phyloP scores from a whole-genome alignment of 2,113 vertebrate genomes.

The Solea senegalensis region DNA sequence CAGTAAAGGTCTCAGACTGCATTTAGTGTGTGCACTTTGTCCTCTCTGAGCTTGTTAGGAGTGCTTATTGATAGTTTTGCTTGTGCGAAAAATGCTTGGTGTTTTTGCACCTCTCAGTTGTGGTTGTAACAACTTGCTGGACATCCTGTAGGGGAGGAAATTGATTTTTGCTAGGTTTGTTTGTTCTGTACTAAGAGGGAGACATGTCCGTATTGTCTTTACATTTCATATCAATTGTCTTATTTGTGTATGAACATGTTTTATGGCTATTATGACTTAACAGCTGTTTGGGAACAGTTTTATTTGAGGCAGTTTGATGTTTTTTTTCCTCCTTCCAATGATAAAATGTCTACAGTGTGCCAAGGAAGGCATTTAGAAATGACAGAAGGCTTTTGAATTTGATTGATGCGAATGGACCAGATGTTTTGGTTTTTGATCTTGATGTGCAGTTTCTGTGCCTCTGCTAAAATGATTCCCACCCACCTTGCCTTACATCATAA shows the following conservation, averaged over 20 bases:
- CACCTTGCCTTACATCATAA: constrained; percentile 31
- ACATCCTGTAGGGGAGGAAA: constrained; percentile 67
- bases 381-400: constrained; percentile 15
- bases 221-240: constrained; percentile 34
- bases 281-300: constrained; percentile 31
- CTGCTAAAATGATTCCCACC: constrained; percentile 22
- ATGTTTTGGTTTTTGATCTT: constrained; percentile 57
- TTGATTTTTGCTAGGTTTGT: constrained; percentile 56
- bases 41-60: constrained; percentile 10
- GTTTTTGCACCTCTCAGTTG: constrained; percentile 60
- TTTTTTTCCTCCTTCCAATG: neutral
- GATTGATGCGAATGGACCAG: constrained; percentile 49
- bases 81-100: constrained; percentile 39
- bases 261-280: constrained; percentile 37
- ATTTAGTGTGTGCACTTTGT: constrained; percentile 29
- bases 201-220: constrained; percentile 27
- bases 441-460: constrained; percentile 32
- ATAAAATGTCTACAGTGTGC: constrained; percentile 26
- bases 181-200: constrained; percentile 44
- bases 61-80: constrained; percentile 46
- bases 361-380: constrained; percentile 13
- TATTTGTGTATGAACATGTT: constrained; percentile 50
- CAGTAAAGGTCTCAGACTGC: constrained; percentile 26
- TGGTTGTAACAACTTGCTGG: constrained; percentile 49
- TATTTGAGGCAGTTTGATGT: constrained; percentile 20